A percentile compares a stretch with the other conserved stretches of the same genome.
Evolutionary conservation across 2,888 invertebrate species (phyloP).

Genomic region (Orchestes rusci): DNA sequence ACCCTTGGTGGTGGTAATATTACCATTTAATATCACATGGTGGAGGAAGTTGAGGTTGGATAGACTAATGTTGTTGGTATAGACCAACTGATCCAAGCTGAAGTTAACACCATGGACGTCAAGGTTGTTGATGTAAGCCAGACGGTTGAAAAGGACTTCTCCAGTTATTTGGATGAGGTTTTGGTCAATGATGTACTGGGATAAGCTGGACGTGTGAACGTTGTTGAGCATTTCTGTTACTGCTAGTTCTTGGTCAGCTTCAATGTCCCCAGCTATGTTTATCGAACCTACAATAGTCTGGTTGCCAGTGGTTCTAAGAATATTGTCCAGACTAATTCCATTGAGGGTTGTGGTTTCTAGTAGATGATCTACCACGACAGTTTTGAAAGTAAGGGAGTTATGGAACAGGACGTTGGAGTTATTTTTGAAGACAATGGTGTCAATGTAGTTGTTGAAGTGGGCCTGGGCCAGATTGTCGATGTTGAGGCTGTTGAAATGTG

Average conservation of each 20-base stretch:
- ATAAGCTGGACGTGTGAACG: constrained; percentile 29
- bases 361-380: constrained; percentile 37
- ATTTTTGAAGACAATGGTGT: constrained; percentile 43
- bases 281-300: constrained; percentile 37
- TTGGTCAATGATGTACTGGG: too few relatives aligned
- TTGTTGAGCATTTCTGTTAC: constrained; percentile 38
- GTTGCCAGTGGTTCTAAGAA: constrained; percentile 41
- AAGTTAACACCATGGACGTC: too few relatives aligned
- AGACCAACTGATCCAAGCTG: too few relatives aligned
- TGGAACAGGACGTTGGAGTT: constrained; percentile 34
- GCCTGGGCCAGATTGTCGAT: constrained; percentile 40
- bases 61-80: too few relatives aligned
- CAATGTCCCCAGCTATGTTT: constrained; percentile 37
- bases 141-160: constrained; percentile 35
- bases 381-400: constrained; percentile 35
- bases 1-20: constrained; percentile 31
- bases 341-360: constrained; percentile 41
- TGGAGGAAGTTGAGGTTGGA: too few relatives aligned
- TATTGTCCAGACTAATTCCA: constrained; percentile 36
- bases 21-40: too few relatives aligned
- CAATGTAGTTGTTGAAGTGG: constrained; percentile 39
- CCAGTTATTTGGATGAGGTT: too few relatives aligned
- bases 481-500: constrained; percentile 32
- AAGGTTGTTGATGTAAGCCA: constrained; percentile 34
- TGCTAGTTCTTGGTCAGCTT: constrained; percentile 35